Evolutionary conservation across 1,140 invertebrate species (phyloP).

Genomic region (Macrobrachium rosenbergii): DNA sequence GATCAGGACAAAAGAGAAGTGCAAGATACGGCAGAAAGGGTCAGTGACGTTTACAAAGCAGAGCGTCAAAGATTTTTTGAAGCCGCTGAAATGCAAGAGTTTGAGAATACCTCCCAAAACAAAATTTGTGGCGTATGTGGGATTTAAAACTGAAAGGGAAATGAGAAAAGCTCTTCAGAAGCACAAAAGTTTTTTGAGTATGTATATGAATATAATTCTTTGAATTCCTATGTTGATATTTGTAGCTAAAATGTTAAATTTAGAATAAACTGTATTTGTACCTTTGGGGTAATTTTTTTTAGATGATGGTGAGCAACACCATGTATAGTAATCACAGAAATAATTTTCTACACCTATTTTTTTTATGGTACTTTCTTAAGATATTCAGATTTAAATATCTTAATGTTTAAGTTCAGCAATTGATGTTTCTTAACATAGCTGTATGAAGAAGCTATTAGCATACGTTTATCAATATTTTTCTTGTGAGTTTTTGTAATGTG

Average conservation of each 20-base stretch:
- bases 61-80: slow-evolving; percentile 87
- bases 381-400: too few relatives aligned
- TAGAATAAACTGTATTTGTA: too few relatives aligned
- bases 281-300: too few relatives aligned
- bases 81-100: slow-evolving; percentile 82
- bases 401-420: too few relatives aligned
- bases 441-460: too few relatives aligned
- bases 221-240: slow-evolving; percentile 52
- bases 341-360: slow-evolving; percentile 54
- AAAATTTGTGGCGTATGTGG: slow-evolving; percentile 90
- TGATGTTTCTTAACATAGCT: too few relatives aligned
- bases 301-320: too few relatives aligned
- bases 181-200: slow-evolving; percentile 88
- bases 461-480: neutral
- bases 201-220: slow-evolving; percentile 67
- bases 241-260: too few relatives aligned
- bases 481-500: neutral
- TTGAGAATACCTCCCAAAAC: slow-evolving; percentile 84
- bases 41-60: slow-evolving; percentile 76
- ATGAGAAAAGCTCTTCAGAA: slow-evolving; percentile 86
- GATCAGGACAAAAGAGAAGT: slow-evolving; percentile 47
- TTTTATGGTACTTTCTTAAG: slow-evolving; percentile 61
- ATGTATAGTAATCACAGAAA: too few relatives aligned
- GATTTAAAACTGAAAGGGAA: slow-evolving; percentile 87
- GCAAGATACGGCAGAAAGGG: slow-evolving; percentile 15